Conservation (phyloP, 2,113 vertebrate species). For the Grallaria varia region DNA sequence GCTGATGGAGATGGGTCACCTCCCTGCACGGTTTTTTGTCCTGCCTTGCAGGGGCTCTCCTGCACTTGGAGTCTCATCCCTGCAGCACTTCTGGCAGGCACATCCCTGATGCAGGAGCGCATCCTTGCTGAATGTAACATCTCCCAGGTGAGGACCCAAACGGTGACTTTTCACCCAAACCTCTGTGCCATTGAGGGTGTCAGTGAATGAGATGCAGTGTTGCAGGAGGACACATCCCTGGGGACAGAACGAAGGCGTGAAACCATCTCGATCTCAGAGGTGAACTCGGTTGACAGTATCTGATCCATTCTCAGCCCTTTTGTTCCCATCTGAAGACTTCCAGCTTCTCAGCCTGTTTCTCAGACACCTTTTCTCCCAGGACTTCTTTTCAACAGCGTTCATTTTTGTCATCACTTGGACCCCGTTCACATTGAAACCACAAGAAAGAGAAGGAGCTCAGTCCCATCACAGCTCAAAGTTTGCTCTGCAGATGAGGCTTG, state of each 20-base stretch:
- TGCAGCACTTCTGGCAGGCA: not conserved
- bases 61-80: not conserved
- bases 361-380: constrained; percentile 3
- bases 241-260: not conserved
- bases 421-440: not conserved
- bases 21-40: rapidly evolving
- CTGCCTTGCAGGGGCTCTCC: not conserved
- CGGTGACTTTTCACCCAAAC: not conserved
- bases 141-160: not conserved
- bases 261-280: not conserved
- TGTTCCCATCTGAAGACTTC: not conserved
- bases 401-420: constrained; percentile 22
- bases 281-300: not conserved
- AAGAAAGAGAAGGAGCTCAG: constrained; percentile 32
- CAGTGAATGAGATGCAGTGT: not conserved
- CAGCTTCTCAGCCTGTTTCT: not conserved
- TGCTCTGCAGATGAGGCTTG: constrained; percentile 26
- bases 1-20: not conserved
- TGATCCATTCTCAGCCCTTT: not conserved
- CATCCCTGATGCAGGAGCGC: not conserved
- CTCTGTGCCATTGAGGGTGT: not conserved
- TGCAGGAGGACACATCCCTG: not conserved
- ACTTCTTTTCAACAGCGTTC: not conserved
- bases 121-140: not conserved
- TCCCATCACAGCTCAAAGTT: constrained; percentile 15